Base-by-base conservation (phyloP, 2,888 invertebrate species). In the Plebejus argus region DNA sequence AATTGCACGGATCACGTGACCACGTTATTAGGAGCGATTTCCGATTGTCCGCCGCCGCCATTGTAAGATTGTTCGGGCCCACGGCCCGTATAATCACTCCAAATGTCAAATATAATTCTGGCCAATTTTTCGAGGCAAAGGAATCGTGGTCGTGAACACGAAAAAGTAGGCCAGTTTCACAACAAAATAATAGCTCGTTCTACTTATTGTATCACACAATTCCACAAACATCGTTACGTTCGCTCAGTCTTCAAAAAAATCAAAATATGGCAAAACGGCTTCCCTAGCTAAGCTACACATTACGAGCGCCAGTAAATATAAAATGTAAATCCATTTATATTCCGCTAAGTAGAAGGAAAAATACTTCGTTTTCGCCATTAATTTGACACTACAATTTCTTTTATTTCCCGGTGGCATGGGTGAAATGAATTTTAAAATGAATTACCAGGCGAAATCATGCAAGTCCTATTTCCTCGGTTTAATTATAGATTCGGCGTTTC, bases 1-100 rank as follows among this genome's bases (percentile, higher is more conserved):
- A 87, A 86, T 86, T 85, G 83, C 80, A 77, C 78, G 76, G 78
- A 80, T 81, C 81, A 79, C 80, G 82, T 80, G 77, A 75, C 77
- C 76, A 61, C 49, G 66, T 78, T 78, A 72, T 78, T 71, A 71
- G 66, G 23, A n/a, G 76, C 66, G 53, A 76, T 76, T 76, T 72
- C 61, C 61, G 66, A 76, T 76, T 76, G 76, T 77, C 39, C n/a
- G 10, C 35, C 72, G 56, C 72, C 71, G 58, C 77, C 28, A 77
- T 71, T 77, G 72, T 77, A 77, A 77, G 77, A 56, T 56, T 56
- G 56, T 77, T 77, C 49, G 28, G 28, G 33, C 7, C 53, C 74
- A 74, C 49, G 28, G 53, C 53, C 49, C 74, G 74, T 74, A 74
- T 74, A 49, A 53, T 53, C 49, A 74, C 49, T 74, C 53, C 49